These are phyloP conservation scores for Agrotis exclamationis DNA, from an alignment of 2,888 invertebrate genomes.

Conservation along the genomic window DNA sequence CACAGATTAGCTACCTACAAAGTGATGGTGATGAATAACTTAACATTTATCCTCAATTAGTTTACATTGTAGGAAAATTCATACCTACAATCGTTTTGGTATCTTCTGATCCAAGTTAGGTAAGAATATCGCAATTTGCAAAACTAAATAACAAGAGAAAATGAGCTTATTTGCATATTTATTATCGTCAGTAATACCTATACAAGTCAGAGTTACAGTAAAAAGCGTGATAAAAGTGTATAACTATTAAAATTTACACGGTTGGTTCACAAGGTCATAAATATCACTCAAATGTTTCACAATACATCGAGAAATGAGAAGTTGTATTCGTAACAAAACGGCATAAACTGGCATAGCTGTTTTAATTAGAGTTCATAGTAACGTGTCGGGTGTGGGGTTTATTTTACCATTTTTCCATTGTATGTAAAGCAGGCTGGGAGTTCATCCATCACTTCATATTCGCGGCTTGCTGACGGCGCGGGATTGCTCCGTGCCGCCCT, in stretches of 20 bases:
- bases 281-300: constrained; percentile 74
- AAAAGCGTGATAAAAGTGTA: constrained; percentile 56
- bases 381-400: constrained; percentile 81
- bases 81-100: not conserved
- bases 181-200: constrained; percentile 33
- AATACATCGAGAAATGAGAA: constrained; percentile 79
- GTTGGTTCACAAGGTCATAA: constrained; percentile 76
- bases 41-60: not conserved
- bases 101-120: not conserved
- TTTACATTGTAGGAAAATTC: not conserved
- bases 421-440: constrained; percentile 86
- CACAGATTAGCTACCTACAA: constrained; percentile 17
- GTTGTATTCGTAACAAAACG: constrained; percentile 76
- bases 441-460: constrained; percentile 90
- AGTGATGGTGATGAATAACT: constrained; percentile 11
- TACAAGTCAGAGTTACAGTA: constrained; percentile 28
- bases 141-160: constrained; percentile 16
- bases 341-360: constrained; percentile 82
- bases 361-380: constrained; percentile 88
- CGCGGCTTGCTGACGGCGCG: constrained; percentile 80
- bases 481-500: constrained; percentile 77
- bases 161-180: constrained; percentile 50
- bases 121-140: not conserved
- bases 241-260: constrained; percentile 64
- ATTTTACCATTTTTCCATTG: constrained; percentile 86